These are phyloP conservation scores for Cyaniris semiargus DNA, from an alignment of 2,888 invertebrate genomes.

Conservation along the genomic window DNA sequence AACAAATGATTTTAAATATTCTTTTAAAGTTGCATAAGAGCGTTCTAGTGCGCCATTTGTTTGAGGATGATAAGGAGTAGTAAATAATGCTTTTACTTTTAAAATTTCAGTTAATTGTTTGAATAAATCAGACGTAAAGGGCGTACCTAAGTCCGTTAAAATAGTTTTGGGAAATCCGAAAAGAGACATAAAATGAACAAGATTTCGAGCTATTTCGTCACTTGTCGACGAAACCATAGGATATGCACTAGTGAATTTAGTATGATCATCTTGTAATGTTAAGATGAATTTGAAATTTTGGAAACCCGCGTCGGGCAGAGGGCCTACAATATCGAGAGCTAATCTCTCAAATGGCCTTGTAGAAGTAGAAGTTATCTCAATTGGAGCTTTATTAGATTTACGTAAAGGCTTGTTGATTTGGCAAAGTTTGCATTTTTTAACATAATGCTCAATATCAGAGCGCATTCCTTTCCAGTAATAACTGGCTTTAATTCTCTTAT, in stretches of 20 bases:
- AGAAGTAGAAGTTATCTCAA: slow-evolving; percentile 14
- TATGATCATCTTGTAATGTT: slow-evolving; percentile 39
- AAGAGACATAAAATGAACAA: slow-evolving; percentile 26
- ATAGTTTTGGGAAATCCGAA: slow-evolving; percentile 22
- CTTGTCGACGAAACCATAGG: slow-evolving; percentile 39
- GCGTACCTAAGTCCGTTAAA: slow-evolving; percentile 11
- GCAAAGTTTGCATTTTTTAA: slow-evolving; percentile 35
- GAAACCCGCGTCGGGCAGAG: slow-evolving; percentile 33
- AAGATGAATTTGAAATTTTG: slow-evolving; percentile 39
- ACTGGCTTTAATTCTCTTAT: slow-evolving; percentile 38
- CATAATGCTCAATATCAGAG: slow-evolving; percentile 1
- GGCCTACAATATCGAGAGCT: slow-evolving; percentile 35
- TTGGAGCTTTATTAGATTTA: slow-evolving; percentile 29
- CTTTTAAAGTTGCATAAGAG: slow-evolving; percentile 45
- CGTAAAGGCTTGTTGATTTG: slow-evolving; percentile 38
- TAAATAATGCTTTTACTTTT: slow-evolving; percentile 35
- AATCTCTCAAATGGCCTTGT: slow-evolving; percentile 29
- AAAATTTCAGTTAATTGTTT: slow-evolving; percentile 18
- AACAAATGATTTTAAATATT: slow-evolving; percentile 49
- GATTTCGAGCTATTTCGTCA: slow-evolving; percentile 40
- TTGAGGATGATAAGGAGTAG: slow-evolving; percentile 37
- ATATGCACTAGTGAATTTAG: slow-evolving; percentile 39
- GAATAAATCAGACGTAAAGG: slow-evolving; percentile 17
- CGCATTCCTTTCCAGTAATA: slow-evolving; percentile 42
- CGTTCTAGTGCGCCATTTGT: slow-evolving; percentile 28